Evolutionary conservation across 2,113 vertebrate genomes (phyloP).

Genomic region (Trachemys scripta): DNA sequence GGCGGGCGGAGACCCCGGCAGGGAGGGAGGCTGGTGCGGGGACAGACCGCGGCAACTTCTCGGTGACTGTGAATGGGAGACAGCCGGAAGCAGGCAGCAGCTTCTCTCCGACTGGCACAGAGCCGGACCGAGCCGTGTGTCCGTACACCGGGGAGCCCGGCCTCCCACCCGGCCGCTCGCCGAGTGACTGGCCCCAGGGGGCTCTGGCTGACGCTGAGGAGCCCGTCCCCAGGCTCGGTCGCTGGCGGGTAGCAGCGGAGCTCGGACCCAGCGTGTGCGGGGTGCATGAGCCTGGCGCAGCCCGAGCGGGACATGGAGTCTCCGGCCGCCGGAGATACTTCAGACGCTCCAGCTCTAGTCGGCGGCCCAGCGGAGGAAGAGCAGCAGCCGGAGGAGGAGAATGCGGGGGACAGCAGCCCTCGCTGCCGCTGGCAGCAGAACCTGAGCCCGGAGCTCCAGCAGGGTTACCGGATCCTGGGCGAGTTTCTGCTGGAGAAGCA

Average conservation of each 20-base stretch:
- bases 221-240: constrained; percentile 16
- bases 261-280: background rate
- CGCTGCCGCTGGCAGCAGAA: constrained; percentile 75
- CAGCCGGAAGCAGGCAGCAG: background rate
- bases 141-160: background rate
- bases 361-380: background rate
- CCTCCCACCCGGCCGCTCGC: constrained; percentile 13
- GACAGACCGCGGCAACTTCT: background rate
- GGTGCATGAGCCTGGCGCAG: constrained; percentile 59
- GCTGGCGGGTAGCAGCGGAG: constrained; percentile 33
- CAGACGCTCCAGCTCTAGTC: background rate
- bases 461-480: constrained; percentile 90
- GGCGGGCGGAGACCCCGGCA: no score
- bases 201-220: constrained; percentile 47
- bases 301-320: constrained; percentile 56
- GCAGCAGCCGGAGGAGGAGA: constrained; percentile 2
- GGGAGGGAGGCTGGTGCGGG: no score
- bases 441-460: constrained; percentile 90
- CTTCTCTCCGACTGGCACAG: background rate
- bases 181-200: background rate
- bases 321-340: constrained; percentile 31
- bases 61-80: background rate
- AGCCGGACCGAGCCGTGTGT: background rate
- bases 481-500: constrained; percentile 92
- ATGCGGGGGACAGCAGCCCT: background rate